A percentile compares a stretch with the other conserved stretches of the same genome.
phyloP scores from a whole-genome alignment of 2,888 invertebrate species.

The Geotrupes spiniger region DNA sequence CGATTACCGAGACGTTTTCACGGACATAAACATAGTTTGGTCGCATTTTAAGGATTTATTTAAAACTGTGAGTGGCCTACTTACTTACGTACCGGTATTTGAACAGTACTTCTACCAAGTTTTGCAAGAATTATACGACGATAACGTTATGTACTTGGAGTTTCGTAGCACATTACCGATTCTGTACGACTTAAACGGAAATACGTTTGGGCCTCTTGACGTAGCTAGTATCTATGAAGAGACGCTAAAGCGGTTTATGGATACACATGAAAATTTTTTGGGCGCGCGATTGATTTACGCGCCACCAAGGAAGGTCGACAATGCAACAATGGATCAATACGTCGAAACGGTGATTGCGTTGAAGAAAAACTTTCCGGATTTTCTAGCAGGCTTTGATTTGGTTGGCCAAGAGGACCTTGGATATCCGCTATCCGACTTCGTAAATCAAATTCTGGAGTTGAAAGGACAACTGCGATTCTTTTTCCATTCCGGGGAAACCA shows the following conservation, averaged over 20 bases:
- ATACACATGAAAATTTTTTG: no score
- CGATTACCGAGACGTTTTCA: no score
- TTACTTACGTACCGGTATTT: constrained; percentile 65
- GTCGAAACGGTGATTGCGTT: constrained; percentile 34
- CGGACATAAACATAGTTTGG: no score
- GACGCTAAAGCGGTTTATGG: no score
- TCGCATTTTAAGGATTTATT: constrained; percentile 51
- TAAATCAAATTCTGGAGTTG: no score
- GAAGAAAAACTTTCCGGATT: constrained; percentile 57
- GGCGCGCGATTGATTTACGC: constrained; percentile 72
- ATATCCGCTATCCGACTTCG: constrained; percentile 59
- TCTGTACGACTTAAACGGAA: no score
- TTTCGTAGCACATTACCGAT: no score
- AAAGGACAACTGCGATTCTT: constrained; percentile 50
- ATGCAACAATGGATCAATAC: constrained; percentile 49
- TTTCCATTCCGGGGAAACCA: no score
- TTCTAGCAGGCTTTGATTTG: constrained; percentile 75
- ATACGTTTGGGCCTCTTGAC: constrained; percentile 60
- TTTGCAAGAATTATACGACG: no score
- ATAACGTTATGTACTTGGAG: no score
- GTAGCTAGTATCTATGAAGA: constrained; percentile 60
- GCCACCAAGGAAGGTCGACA: no score
- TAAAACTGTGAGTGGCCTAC: constrained; percentile 47
- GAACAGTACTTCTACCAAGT: no score
- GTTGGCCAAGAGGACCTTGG: constrained; percentile 78